Evolutionary conservation across 2,113 vertebrate species (phyloP), one percentile per base, ranked within the genome.

Genomic region (Chelonoidis abingdonii): DNA sequence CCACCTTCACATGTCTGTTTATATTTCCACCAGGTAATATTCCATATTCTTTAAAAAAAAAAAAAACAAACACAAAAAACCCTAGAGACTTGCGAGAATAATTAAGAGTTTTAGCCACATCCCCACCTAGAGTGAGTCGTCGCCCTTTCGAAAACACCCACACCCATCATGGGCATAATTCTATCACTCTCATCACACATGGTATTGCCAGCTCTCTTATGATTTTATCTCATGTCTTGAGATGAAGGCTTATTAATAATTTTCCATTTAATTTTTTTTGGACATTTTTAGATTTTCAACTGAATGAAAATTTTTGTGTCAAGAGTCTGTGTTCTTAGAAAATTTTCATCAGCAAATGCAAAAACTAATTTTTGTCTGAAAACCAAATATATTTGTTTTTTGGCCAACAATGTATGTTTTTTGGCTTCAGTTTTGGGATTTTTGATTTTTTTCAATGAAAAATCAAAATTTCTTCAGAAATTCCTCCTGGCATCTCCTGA

Each of bases 381-480:
- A 94, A 13, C 9, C 72, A 54, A 27, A 16, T 27, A 82, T 2
- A 2, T 53, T 92, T 95, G 82, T 1, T 0, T 92, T 84, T 88
- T 88, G 13, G 49, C 82, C 75, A 86, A 54, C 86, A 86, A 84
- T 31, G 27, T 91, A 92, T 31, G 4, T 82, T 76, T 38, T 69
- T 82, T 62, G 72, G 90, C 82, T 88, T 52, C 91, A 52, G 13
- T 50, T 92, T 54, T 50, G 3, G 25, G 57, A 35, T 89, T 47
- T 94, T 59, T 12, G 31, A 5, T 31, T 90, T 93, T 93, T 84
- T 96, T 88, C 47, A 22, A 24, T 88, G 76, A 84, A 84, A 95
- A 84, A 84, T 87, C 16, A 59, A 0, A 85, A 83, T 88, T 54
- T 92, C 49, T 29, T 90, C 84, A 79, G 53, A 90, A 83, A 79